Base-by-base conservation (phyloP, 64 coral and sea anemone genomes). In the Anthopleura sola region DNA sequence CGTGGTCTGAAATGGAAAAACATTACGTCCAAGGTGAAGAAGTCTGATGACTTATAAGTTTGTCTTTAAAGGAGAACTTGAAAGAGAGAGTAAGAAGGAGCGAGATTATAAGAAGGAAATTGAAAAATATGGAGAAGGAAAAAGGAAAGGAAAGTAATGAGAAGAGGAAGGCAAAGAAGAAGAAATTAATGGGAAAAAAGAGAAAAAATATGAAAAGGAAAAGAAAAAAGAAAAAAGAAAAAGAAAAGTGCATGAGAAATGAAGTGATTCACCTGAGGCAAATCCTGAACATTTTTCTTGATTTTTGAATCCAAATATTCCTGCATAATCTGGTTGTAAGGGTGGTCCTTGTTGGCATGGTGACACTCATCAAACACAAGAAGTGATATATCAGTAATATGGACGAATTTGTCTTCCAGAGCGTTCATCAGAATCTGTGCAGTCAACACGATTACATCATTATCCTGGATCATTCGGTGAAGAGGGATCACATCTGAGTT, bases 351-450 rank as follows among this genome's bases (percentile, higher is more conserved):
- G 17, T 91, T 86, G 18, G 92, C 88, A 20, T 98, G 95, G 50
- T 98, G 95, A 33, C 96, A 98, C 49, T 98, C 96, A 37, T 98
- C 94, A 79, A 97, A 89, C 36, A 97, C 51, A 46, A 97, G 53
- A 24, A 97, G 79, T 48, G 78, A 79, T 71, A 89, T 88, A 53
- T 88, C 60, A 12, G 31, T 53, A n/a, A 90, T 47, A 9, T 40
- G 26, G 20, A 87, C 79, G 64, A 53, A 75, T 0, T 64, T 31
- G 32, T 88, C 68, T 6, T 51, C 49, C 26, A 90, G 71, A 28
- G 87, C 83, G 78, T 97, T 97, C 6, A 97, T 48, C 19, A 97
- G 85, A n/a, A 97, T 89, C 38, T 87, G 83, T 9, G 94, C 94
- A 49, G 94, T 97, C 66, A 97, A 68, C 47, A 97, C 94, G 29